Conservation (phyloP, 2,113 vertebrate species). For the Atlantisia rogersi region DNA sequence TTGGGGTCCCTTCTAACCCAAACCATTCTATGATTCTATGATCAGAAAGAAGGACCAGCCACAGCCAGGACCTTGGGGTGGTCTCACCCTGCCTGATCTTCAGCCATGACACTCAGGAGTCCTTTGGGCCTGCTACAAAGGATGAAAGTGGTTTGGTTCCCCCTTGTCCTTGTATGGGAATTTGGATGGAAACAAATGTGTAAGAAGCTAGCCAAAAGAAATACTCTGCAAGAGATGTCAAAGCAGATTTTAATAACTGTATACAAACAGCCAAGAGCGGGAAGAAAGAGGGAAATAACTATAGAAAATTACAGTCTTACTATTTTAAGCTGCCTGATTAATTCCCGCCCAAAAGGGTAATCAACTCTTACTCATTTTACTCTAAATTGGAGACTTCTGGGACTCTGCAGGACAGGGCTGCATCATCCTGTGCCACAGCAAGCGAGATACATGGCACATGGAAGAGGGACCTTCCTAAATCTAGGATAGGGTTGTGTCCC, state of each 20-base stretch:
- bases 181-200: background rate
- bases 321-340: conserved; percentile 10
- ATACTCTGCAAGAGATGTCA: background rate
- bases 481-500: background rate
- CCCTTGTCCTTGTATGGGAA: background rate
- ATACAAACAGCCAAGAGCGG: background rate
- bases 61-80: background rate
- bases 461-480: background rate
- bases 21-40: no score
- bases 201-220: conserved; percentile 38
- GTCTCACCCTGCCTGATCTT: background rate
- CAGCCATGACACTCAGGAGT: background rate
- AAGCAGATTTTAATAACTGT: background rate
- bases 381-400: background rate
- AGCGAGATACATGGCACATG: fast-evolving
- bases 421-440: fast-evolving
- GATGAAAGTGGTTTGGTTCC: background rate
- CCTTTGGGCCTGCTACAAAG: background rate
- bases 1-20: no score
- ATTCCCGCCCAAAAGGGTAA: background rate
- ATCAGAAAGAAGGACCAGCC: background rate
- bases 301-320: background rate
- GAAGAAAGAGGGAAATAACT: background rate
- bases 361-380: background rate
- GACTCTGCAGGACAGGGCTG: background rate